Conservation (phyloP, 2,113 vertebrate species). For the Arvicanthis niloticus region DNA sequence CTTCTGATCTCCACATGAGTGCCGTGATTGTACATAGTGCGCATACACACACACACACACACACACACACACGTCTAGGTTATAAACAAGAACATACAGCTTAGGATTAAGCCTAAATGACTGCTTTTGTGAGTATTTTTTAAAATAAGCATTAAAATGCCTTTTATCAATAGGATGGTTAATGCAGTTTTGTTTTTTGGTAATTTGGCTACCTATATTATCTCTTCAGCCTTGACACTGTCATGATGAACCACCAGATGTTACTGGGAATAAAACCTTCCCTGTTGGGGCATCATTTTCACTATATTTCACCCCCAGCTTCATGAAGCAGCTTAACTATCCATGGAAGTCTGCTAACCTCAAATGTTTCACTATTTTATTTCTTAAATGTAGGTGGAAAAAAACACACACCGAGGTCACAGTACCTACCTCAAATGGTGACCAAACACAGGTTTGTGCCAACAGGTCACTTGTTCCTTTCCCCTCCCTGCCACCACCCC, state of each 20-base stretch:
- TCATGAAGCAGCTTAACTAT: conserved; percentile 60
- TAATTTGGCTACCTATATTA: conserved; percentile 22
- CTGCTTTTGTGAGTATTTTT: conserved; percentile 34
- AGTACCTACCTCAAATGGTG: conserved; percentile 89
- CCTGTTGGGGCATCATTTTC: conserved; percentile 74
- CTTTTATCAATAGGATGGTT: conserved; percentile 43
- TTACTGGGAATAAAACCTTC: neutral
- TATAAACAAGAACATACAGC: conserved; percentile 20
- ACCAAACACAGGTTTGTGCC: conserved; percentile 95
- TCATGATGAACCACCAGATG: conserved; percentile 71
- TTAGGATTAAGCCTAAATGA: conserved; percentile 24
- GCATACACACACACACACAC: neutral
- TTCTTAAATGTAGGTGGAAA: conserved; percentile 92
- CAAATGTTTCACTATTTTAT: conserved; percentile 88
- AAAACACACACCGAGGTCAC: conserved; percentile 91
- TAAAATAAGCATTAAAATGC: conserved; percentile 49
- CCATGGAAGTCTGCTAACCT: conserved; percentile 84
- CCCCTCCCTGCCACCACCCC: neutral
- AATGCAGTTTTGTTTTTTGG: conserved; percentile 42
- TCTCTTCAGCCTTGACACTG: conserved; percentile 26
- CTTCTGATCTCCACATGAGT: neutral
- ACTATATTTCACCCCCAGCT: conserved; percentile 75
- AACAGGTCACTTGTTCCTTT: conserved; percentile 73
- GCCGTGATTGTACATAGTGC: neutral
- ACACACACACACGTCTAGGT: neutral